A percentile compares a stretch with the other conserved stretches of the same genome.
Conservation (phyloP, 92 coral and sea anemone genomes). For the Desmophyllum pertusum region DNA sequence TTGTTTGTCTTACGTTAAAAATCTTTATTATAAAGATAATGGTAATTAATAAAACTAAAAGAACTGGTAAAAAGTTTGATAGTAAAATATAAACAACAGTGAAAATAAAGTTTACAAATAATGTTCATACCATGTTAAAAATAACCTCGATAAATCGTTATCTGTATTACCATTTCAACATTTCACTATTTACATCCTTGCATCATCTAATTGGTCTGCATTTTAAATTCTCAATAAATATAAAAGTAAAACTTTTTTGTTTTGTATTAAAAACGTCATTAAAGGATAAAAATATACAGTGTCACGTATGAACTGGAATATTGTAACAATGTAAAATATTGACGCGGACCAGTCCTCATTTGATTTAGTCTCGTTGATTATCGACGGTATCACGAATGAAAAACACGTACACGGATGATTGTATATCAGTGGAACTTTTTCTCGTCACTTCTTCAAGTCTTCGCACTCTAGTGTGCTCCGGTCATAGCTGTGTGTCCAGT, state of each 20-base stretch:
- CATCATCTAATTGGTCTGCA: neutral
- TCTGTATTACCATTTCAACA: too few relatives aligned
- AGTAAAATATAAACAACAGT: neutral
- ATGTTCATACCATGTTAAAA: neutral
- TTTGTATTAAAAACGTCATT: neutral
- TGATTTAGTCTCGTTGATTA: neutral
- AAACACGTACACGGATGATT: neutral
- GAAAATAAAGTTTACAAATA: neutral
- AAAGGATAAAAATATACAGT: neutral
- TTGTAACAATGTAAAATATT: neutral
- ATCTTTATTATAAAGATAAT: too few relatives aligned
- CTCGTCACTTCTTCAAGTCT: neutral
- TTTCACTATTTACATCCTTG: neutral
- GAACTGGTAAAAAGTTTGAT: neutral
- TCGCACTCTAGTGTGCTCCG: neutral
- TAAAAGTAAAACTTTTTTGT: neutral
- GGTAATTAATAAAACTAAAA: neutral
- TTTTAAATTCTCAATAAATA: neutral
- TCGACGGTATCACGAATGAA: neutral
- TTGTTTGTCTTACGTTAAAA: too few relatives aligned
- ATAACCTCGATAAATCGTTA: too few relatives aligned
- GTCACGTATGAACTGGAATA: neutral
- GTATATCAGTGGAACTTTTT: neutral
- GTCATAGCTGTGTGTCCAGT: constrained; percentile 1
- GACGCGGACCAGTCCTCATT: too few relatives aligned